Evolutionary conservation across 1,140 invertebrate genomes (phyloP).

Genomic region (Cecropterus lyciades): DNA sequence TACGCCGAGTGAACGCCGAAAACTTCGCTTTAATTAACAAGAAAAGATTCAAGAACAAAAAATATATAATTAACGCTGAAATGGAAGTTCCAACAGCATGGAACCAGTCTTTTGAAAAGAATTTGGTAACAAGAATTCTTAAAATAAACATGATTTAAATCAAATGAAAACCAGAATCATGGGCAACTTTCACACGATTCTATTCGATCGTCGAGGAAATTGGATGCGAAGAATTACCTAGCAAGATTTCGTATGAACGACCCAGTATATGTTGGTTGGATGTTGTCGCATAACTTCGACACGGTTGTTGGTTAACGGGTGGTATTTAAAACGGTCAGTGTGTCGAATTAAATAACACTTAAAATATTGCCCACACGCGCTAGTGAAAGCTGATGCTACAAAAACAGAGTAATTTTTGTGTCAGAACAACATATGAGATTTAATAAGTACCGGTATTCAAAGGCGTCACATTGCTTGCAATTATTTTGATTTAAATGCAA

Average conservation of each 20-base stretch:
- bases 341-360: constrained; percentile 78
- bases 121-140: constrained; percentile 55
- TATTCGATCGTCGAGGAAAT: constrained; percentile 55
- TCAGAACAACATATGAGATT: constrained; percentile 54
- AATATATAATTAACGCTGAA: constrained; percentile 42
- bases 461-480: constrained; percentile 7
- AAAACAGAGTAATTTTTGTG: constrained; percentile 61
- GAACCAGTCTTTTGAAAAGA: constrained; percentile 56
- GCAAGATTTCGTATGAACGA: constrained; percentile 50
- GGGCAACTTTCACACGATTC: constrained; percentile 69
- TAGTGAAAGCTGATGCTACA: constrained; percentile 67
- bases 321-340: constrained; percentile 64
- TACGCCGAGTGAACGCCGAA: neutral
- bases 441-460: constrained; percentile 37
- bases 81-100: constrained; percentile 32
- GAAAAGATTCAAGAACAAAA: constrained; percentile 3
- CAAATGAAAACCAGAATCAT: constrained; percentile 56
- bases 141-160: constrained; percentile 63
- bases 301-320: constrained; percentile 49
- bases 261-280: constrained; percentile 50
- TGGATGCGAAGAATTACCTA: constrained; percentile 51
- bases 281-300: constrained; percentile 59
- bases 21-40: neutral
- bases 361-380: constrained; percentile 63
- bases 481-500: constrained; percentile 18